These are phyloP conservation scores for Holacanthella duospinosa DNA, from an alignment of 2,888 invertebrate genomes.

Conservation along the genomic window DNA sequence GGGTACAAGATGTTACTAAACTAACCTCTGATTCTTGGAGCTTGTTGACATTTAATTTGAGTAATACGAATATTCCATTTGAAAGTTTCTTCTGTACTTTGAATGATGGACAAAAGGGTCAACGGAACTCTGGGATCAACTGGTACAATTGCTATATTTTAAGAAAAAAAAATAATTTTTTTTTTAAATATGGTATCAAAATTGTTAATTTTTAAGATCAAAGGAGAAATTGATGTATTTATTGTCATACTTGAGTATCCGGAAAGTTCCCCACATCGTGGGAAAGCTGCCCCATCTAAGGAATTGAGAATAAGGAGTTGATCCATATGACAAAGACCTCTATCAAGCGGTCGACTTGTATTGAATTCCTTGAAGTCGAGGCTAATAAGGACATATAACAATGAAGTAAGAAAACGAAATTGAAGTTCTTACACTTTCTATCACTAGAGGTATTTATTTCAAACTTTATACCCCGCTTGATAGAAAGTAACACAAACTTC, in stretches of 20 bases:
- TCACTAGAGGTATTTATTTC: neutral
- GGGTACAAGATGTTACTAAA: too few relatives aligned
- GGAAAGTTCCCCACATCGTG: slow-evolving; percentile 41
- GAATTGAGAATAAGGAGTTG: slow-evolving; percentile 41
- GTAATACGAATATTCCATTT: slow-evolving; percentile 41
- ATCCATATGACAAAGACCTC: slow-evolving; percentile 41
- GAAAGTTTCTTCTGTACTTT: slow-evolving; percentile 40
- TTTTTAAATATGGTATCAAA: slow-evolving; percentile 1
- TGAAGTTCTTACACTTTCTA: neutral
- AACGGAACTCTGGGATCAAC: slow-evolving; percentile 40
- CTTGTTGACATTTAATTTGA: slow-evolving; percentile 39
- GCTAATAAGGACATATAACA: slow-evolving; percentile 17
- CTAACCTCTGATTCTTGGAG: slow-evolving; percentile 23
- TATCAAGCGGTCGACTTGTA: slow-evolving; percentile 36
- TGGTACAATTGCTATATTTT: slow-evolving; percentile 40
- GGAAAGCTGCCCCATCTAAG: slow-evolving; percentile 41
- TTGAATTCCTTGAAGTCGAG: slow-evolving; percentile 37
- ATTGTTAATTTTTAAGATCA: neutral
- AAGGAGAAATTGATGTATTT: too few relatives aligned
- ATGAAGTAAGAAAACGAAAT: neutral
- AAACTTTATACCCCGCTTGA: neutral
- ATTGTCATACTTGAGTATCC: slow-evolving; percentile 41
- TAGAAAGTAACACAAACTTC: too few relatives aligned
- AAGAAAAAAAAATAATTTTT: neutral
- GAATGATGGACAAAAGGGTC: slow-evolving; percentile 41